Base-by-base conservation (phyloP, 2,888 invertebrate species). In the Spilosoma lubricipeda region DNA sequence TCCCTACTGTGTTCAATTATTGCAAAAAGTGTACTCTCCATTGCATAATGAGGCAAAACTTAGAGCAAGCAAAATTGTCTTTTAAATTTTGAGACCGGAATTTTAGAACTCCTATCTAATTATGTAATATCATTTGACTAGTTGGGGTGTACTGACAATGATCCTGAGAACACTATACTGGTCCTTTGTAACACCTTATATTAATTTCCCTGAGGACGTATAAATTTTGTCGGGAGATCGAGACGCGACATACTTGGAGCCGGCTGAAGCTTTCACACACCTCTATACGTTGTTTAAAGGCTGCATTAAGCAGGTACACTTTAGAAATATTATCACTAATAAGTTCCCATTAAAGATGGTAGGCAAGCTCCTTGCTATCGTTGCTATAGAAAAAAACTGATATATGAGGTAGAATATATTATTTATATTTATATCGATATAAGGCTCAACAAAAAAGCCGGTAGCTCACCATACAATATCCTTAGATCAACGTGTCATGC, bases 171-270 rank as follows among this genome's bases (percentile, higher is more conserved):
- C 82, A 82, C 85, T 84, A 66, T 67, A 68, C 78, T 69, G 82
- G 75, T 77, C 82, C 76, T 73, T 75, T 74, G 87, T 79, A 80
- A 86, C 91, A 93, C 93, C 93, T 93, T 92, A 92, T 93, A 92
- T 92, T 95, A 95, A 95, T 95, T 95, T 95, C 95, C 95, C 95
- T 84, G 85, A 80, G 93, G 95, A 85, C 87, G 84, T 88, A 95
- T 95, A 95, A 94, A 95, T 95, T 90, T 56, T 87, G 92, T 89
- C 89, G 83, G 83, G 86, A 88, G 88, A 88, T 88, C 87, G 89
- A 86, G 88, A 82, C 82, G 88, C 86, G 88, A 86, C 87, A 87
- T 86, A 82, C 85, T 77, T 79, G 71, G 74, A 78, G 83, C 85
- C 78, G 74, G 74, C 76, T 67, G 77, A 76, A 80, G 76, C 78